Evolutionary conservation across 2,888 invertebrate species (phyloP), one percentile per base, ranked within the genome.

Genomic region (Machimus atricapillus): DNA sequence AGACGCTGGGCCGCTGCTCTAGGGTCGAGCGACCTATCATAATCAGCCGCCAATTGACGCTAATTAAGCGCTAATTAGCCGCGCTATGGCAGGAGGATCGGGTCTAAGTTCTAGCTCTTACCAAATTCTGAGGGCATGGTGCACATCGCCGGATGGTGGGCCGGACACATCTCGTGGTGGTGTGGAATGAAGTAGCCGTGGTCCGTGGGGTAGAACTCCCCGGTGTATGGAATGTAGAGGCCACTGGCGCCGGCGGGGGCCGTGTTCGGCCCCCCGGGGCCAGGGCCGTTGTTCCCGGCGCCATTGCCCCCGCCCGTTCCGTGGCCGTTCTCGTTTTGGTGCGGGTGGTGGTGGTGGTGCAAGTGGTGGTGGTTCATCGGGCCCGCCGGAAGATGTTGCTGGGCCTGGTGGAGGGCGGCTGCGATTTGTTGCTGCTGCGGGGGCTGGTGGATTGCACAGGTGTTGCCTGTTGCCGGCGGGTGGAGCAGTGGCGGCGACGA

Each of bases 91-190:
- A 58, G 7, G 46, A 27, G 77, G 27, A 79, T 46, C 46, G 46
- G n/a, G 31, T 19, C 79, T 23, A 27, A 46, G 52, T 27, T 52
- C 5, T 52, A 16, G 16, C 14, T 52, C 95, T 94, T 93, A 96
- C 96, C 96, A 93, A 95, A 96, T 92, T 96, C 96, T 90, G 95
- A 94, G 91, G 96, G 96, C 92, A 96, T 94, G 89, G 95, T 94
- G 93, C 96, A 96, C 93, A 96, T 94, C 93, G 94, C 92, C 94
- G 94, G 94, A 91, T 95, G 95, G 91, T 94, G 94, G 88, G 95
- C 95, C 89, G 94, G 94, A 90, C 95, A 95, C 88, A 93, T 91
- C 85, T 92, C 92, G 86, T 92, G 92, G 87, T 93, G 92, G 91
- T 92, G 92, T 52, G 92, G 92, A 81, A 92, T 91, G 52, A 92